Evolutionary conservation across 2,888 invertebrate species (phyloP).

Genomic region (Colostygia pectinataria): DNA sequence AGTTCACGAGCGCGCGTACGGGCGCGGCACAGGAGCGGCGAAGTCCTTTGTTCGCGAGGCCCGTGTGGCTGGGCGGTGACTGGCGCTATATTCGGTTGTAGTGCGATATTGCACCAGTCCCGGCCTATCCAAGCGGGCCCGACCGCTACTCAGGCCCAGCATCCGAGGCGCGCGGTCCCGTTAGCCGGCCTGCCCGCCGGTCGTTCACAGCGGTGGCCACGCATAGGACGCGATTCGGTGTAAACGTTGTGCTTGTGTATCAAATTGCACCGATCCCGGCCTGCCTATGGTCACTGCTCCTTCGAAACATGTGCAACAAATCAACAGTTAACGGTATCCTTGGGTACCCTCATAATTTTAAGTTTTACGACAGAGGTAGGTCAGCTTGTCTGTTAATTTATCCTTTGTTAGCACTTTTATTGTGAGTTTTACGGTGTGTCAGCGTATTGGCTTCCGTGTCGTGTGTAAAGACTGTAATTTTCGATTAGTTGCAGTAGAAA

Average conservation of each 20-base stretch:
- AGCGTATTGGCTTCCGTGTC: constrained; percentile 20
- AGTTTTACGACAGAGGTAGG: constrained; percentile 32
- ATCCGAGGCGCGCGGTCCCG: constrained; percentile 79
- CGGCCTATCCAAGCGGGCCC: constrained; percentile 82
- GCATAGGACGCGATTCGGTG: constrained; percentile 82
- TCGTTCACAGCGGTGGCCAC: constrained; percentile 80
- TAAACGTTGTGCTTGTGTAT: constrained; percentile 75
- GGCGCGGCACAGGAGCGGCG: constrained; percentile 64
- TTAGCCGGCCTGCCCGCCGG: constrained; percentile 66
- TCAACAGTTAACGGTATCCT: neutral
- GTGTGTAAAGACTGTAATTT: constrained; percentile 25
- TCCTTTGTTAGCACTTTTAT: constrained; percentile 20
- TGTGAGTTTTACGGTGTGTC: constrained; percentile 23
- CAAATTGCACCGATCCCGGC: constrained; percentile 84
- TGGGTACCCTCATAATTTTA: constrained; percentile 27
- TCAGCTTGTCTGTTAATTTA: constrained; percentile 24
- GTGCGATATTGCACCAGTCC: constrained; percentile 83
- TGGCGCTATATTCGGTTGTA: constrained; percentile 79
- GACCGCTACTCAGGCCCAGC: constrained; percentile 76
- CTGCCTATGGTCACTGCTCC: constrained; percentile 74
- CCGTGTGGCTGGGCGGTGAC: constrained; percentile 80
- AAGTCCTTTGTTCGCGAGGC: constrained; percentile 72
- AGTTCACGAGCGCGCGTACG: constrained; percentile 45
- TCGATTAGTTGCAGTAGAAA: constrained; percentile 37
- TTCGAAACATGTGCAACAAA: constrained; percentile 34